phyloP scores from a whole-genome alignment of 2,888 invertebrate species.

The Synanthedon tipuliformis region DNA sequence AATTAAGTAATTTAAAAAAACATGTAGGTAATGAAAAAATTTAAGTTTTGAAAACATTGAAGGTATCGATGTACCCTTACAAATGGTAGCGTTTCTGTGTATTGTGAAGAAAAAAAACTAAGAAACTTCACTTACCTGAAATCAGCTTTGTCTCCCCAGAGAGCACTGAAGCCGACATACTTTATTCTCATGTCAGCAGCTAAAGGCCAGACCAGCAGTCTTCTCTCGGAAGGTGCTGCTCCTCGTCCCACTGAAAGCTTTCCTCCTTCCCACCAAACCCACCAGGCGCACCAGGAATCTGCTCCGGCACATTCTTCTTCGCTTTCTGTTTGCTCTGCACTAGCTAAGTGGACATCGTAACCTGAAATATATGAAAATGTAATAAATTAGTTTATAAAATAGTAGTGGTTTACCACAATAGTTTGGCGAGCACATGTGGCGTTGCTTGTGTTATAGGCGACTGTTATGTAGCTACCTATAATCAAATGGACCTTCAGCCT shows the following conservation, averaged over 20 bases:
- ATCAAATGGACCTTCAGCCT: too few relatives aligned
- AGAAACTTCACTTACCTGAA: slow-evolving; percentile 61
- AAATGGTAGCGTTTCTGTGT: too few relatives aligned
- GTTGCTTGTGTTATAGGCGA: too few relatives aligned
- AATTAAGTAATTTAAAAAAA: too few relatives aligned
- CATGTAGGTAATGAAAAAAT: too few relatives aligned
- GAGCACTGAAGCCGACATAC: slow-evolving; percentile 73
- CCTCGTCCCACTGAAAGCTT: slow-evolving; percentile 70
- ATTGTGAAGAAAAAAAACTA: background rate
- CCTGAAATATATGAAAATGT: slow-evolving; percentile 42
- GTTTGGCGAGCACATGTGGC: too few relatives aligned
- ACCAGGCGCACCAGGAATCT: slow-evolving; percentile 72
- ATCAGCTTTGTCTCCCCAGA: slow-evolving; percentile 74
- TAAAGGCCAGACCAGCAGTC: slow-evolving; percentile 72
- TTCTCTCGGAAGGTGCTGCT: slow-evolving; percentile 63
- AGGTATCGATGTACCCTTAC: too few relatives aligned
- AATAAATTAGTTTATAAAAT: background rate
- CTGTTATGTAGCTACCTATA: too few relatives aligned
- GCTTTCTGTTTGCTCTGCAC: slow-evolving; percentile 68
- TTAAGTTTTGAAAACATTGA: too few relatives aligned
- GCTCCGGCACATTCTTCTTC: slow-evolving; percentile 60
- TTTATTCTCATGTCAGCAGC: slow-evolving; percentile 71
- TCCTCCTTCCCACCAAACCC: slow-evolving; percentile 77
- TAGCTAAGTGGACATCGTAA: slow-evolving; percentile 73
- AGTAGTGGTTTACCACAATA: too few relatives aligned